Base-by-base conservation (phyloP, 2,797 vertebrate species). In the Echeneis naucrates region DNA sequence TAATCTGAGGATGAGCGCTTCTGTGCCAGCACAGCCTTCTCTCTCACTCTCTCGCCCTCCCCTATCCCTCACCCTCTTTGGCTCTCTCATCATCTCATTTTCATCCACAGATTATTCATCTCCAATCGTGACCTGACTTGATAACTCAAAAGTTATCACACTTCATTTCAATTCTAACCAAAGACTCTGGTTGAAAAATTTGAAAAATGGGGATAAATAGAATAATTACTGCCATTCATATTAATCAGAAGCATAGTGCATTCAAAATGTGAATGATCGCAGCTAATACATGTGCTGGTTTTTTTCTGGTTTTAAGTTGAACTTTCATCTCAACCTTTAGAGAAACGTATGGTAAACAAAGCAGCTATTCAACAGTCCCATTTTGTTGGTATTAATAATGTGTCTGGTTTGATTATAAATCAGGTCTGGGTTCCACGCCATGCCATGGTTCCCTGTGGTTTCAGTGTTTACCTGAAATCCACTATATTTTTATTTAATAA, bases 1-100 rank as follows among this genome's bases (percentile, higher is more conserved):
- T 81, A 88, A 87, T 68, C 58, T 45, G 47, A 72, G 58, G 37
- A 80, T 61, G 67, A 60, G 55, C 35, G 27, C 53, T 21, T 26
- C 50, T 38, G 64, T 23, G 48, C 30, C 27, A 40, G 50, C 51
- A 61, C 8, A 63, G 8, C 6, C 3, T 37, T 0, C 17, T 4
- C 38, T 30, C 59, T 38, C 12, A 33, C 27, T 4, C 51, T 21
- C 56, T 45, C 38, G n/a, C n/a, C n/a, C n/a, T n/a, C n/a, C n/a
- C n/a, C n/a, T n/a, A n/a, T 37, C 33, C 50, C 23, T 6, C 23
- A 1, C 8, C 30, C 33, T 33, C 26, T 44, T 17, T 24, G 45
- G 21, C 45, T 32, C 62, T 19, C 32, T 35, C n/a, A n/a, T 47
- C 23, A 26, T 24, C 7, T 37, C 59, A 30, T 19, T 45, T 1